phyloP scores from a whole-genome alignment of 2,113 vertebrate species.

The Oriolus oriolus region DNA sequence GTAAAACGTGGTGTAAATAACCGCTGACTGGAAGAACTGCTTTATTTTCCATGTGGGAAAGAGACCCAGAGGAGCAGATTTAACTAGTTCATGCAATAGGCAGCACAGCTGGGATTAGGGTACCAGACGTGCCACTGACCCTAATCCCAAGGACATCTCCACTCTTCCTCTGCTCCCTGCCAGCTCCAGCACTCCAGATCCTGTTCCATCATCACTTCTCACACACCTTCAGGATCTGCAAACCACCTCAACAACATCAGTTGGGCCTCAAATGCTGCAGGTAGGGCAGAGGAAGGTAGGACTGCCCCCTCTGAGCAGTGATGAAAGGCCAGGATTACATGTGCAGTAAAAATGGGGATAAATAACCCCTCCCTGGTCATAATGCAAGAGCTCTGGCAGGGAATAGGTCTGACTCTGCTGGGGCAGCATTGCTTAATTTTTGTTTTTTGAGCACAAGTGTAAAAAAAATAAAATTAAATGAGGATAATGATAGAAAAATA shows the following conservation, averaged over 20 bases:
- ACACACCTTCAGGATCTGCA: background rate
- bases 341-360: background rate
- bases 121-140: background rate
- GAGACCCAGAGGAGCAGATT: background rate
- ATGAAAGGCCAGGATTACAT: background rate
- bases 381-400: background rate
- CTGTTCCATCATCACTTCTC: background rate
- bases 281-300: background rate
- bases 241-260: background rate
- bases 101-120: background rate
- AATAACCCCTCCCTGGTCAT: background rate
- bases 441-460: background rate
- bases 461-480: background rate
- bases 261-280: rapidly evolving
- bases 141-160: background rate
- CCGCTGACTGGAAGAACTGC: background rate
- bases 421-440: background rate
- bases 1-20: background rate
- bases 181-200: background rate
- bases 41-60: background rate
- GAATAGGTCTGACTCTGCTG: background rate
- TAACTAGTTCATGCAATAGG: background rate
- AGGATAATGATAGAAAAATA: conserved; percentile 32
- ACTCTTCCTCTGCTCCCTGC: background rate
- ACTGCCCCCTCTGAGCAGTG: background rate